Evolutionary conservation across 2,797 vertebrate genomes (phyloP).

Genomic region (Jordanella pulchra): DNA sequence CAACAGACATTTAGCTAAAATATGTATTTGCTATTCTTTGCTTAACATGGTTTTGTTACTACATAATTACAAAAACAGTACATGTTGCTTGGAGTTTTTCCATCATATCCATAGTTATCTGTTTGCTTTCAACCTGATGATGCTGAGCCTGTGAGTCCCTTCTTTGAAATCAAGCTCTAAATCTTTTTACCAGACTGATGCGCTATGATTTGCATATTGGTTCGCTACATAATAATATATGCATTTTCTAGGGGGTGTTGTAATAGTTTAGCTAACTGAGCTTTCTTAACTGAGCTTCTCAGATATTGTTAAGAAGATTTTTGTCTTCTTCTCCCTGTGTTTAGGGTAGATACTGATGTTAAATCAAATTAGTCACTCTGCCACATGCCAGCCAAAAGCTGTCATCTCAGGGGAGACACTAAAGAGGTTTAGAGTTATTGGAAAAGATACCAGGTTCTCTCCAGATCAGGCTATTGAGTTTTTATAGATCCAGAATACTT

Average conservation of each 20-base stretch:
- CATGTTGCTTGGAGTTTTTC: no score
- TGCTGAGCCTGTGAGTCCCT: no score
- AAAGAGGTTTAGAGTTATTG: slow-evolving; percentile 9
- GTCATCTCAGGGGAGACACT: background rate
- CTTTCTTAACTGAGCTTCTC: background rate
- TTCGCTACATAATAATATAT: background rate
- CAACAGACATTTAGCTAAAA: no score
- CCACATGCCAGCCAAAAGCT: slow-evolving; percentile 2
- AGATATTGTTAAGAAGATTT: background rate
- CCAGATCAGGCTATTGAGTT: background rate
- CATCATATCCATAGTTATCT: no score
- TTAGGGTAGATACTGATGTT: background rate
- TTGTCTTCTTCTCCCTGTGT: background rate
- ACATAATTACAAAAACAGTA: no score
- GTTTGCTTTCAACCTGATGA: no score
- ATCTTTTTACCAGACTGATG: no score
- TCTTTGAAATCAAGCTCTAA: no score
- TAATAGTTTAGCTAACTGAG: background rate
- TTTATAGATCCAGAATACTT: slow-evolving; percentile 2
- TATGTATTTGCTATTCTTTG: no score
- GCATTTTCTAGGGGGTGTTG: background rate
- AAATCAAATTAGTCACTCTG: slow-evolving; percentile 4
- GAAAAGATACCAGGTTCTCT: background rate
- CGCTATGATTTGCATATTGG: background rate
- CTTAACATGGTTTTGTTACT: no score